Conservation (phyloP, 2,888 invertebrate genomes). For the Calameuta idolon region DNA sequence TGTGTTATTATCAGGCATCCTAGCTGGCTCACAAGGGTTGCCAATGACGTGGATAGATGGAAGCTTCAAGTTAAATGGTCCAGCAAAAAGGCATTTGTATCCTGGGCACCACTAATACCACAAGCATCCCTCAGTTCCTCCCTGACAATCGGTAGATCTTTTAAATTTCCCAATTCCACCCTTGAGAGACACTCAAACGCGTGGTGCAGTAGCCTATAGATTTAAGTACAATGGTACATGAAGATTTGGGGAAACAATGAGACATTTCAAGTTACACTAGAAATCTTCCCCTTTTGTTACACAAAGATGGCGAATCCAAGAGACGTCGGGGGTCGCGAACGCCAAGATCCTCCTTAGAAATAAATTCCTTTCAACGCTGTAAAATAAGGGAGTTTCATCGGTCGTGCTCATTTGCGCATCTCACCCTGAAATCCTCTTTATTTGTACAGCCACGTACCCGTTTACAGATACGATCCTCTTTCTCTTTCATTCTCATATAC, state of each 20-base stretch:
- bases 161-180: neutral
- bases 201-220: neutral
- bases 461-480: neutral
- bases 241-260: neutral
- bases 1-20: constrained; percentile 10
- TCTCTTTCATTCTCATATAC: neutral
- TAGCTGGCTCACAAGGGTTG: neutral
- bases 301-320: neutral
- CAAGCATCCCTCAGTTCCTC: neutral
- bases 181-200: neutral
- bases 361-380: neutral
- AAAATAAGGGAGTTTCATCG: neutral
- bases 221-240: neutral
- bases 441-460: neutral
- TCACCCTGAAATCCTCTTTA: neutral
- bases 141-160: neutral
- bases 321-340: neutral
- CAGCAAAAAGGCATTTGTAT: constrained; percentile 8
- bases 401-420: neutral
- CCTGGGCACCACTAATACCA: neutral
- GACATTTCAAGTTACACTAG: neutral
- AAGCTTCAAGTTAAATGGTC: constrained; percentile 14
- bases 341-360: neutral
- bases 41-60: constrained; percentile 7
- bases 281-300: neutral